These are phyloP conservation scores for Entomyzon cyanotis DNA, from an alignment of 2,113 vertebrate species.

Conservation along the genomic window DNA sequence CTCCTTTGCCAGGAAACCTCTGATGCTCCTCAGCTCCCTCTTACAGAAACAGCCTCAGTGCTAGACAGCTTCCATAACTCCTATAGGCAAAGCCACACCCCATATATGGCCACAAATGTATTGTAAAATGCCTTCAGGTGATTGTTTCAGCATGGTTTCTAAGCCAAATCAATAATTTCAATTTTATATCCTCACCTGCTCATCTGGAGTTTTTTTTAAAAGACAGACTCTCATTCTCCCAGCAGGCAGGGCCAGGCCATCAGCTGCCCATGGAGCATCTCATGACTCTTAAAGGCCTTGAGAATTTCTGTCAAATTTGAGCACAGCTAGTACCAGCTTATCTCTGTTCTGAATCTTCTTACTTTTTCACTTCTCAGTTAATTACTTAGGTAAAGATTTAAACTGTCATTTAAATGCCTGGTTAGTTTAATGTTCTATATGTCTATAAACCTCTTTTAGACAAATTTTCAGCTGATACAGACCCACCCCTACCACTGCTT, in stretches of 20 bases:
- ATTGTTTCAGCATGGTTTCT: neutral
- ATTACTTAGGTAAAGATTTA: neutral
- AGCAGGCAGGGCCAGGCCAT: neutral
- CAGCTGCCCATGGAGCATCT: neutral
- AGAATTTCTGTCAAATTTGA: neutral
- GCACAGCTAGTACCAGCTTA: neutral
- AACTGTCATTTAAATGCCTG: neutral
- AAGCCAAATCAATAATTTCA: neutral
- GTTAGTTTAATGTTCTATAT: neutral
- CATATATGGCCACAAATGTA: neutral
- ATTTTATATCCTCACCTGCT: neutral
- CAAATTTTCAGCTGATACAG: neutral
- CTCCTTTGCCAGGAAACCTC: neutral
- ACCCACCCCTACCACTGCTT: accelerated
- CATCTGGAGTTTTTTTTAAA: neutral
- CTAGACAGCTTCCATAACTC: neutral
- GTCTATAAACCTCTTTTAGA: neutral
- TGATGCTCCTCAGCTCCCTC: neutral
- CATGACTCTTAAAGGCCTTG: neutral
- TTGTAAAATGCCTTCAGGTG: neutral
- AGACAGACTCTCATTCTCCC: neutral
- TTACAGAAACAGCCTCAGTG: neutral
- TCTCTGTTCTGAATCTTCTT: neutral
- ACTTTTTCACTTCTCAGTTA: neutral
- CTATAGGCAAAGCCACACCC: neutral